Percentiles rank a stretch among this genome's conserved stretches.
These are phyloP conservation scores for Gallinago nigripennis DNA, from an alignment of 2,797 vertebrate genomes.

Conservation along the genomic window DNA sequence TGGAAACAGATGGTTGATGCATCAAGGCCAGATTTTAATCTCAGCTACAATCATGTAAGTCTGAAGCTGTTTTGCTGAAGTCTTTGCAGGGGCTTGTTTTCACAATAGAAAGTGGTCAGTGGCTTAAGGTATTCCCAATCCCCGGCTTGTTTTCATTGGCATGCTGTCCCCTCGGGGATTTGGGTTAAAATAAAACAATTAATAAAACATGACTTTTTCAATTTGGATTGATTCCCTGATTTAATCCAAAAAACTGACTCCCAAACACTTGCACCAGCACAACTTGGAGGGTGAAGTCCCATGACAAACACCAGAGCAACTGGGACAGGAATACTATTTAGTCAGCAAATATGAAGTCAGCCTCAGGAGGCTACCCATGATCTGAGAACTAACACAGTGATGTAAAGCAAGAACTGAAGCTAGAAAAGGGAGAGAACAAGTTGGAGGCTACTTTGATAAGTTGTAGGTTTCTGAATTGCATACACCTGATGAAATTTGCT, in stretches of 20 bases:
- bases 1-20: conserved; percentile 44
- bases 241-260: conserved; percentile 41
- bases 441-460: background rate
- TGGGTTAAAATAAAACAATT: conserved; percentile 43
- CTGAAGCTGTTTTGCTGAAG: conserved; percentile 43
- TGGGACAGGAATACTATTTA: background rate
- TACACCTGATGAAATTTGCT: background rate
- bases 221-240: conserved; percentile 38
- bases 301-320: conserved; percentile 58
- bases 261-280: conserved; percentile 24
- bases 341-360: background rate
- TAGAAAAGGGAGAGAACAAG: background rate
- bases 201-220: conserved; percentile 57
- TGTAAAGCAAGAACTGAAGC: background rate
- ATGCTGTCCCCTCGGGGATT: background rate
- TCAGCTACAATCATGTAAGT: conserved; percentile 42
- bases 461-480: background rate
- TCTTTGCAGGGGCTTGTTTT: conserved; percentile 38
- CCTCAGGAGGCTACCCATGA: background rate
- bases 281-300: conserved; percentile 23
- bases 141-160: background rate
- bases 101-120: conserved; percentile 67
- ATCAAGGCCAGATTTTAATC: conserved; percentile 55
- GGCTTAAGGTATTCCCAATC: conserved; percentile 46
- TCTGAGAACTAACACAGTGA: background rate